Evolutionary conservation across 2,888 invertebrate genomes (phyloP), one percentile per base, ranked within the genome.

Genomic region (Stomorhina lunata): DNA sequence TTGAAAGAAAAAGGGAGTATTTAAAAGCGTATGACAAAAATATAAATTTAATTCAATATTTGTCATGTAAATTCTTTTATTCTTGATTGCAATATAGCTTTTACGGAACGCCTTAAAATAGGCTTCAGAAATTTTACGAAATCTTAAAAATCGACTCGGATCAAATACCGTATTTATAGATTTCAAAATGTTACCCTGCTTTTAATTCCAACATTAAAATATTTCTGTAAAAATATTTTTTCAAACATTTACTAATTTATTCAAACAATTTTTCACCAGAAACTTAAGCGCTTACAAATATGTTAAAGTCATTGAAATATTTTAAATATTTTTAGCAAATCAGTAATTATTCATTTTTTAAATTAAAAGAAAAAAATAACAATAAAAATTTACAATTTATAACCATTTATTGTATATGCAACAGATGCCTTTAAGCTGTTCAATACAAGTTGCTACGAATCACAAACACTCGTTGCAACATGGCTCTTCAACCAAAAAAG

Each of bases 281-380:
- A n/a, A n/a, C n/a, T n/a, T n/a, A n/a, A 27, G 4, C 4, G 20
- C 6, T 61, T 61, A 27, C 9, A 29, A 45, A 63, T 40, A 43
- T 43, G 15, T 29, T 2, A 27, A 20, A 63, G 32, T 12, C 22
- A 22, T 34, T 65, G 10, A 72, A 59, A 37, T 25, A 45, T 72
- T 72, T 48, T 0, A 72, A 72, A 37, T 27, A 59, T 48, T 65
- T 65, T 1, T 32, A 48, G n/a, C 34, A 65, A 65, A 65, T 65
- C 48, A 22, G 32, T 32, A 48, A 65, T 48, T 32, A 32, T 15
- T 65, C 20, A 29, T 48, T 69, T 27, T 55, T 57, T 43, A 25
- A 32, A 65, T n/a, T n/a, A 59, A 45, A n/a, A 45, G 59, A 66
- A 48, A 37, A 66, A 76, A 76, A 76, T 57, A 66, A 59, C 66